Evolutionary conservation across 2,113 vertebrate species (phyloP).

Genomic region (Pteropus alecto): DNA sequence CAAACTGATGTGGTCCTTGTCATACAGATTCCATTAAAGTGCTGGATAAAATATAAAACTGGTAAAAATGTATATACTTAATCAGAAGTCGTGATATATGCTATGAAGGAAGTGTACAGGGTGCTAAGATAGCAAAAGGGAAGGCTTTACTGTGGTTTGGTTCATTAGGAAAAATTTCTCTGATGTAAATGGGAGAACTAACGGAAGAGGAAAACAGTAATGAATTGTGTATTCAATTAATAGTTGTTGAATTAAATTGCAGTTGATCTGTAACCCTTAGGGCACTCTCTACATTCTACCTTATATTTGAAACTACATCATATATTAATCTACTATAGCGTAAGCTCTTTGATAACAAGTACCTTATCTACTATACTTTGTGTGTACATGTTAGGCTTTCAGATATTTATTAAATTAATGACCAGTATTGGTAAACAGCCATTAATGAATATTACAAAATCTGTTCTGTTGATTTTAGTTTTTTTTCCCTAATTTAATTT

Average conservation of each 20-base stretch:
- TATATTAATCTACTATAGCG: background rate
- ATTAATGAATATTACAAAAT: background rate
- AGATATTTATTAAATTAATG: conserved; percentile 1
- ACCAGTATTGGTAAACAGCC: background rate
- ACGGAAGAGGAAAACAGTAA: background rate
- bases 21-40: background rate
- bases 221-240: background rate
- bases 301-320: background rate
- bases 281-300: background rate
- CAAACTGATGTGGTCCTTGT: background rate
- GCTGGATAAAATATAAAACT: background rate
- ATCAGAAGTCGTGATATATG: background rate
- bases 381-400: background rate
- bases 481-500: background rate
- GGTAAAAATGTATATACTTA: background rate
- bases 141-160: background rate
- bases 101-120: background rate
- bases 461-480: background rate
- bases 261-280: background rate
- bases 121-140: background rate
- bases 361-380: background rate
- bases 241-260: background rate
- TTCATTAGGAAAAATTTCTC: background rate
- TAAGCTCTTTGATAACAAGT: background rate
- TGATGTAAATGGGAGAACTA: background rate